A percentile compares a stretch with the other conserved stretches of the same genome.
Evolutionary conservation across 2,113 vertebrate genomes (phyloP).

Genomic region (Delphinapterus leucas): DNA sequence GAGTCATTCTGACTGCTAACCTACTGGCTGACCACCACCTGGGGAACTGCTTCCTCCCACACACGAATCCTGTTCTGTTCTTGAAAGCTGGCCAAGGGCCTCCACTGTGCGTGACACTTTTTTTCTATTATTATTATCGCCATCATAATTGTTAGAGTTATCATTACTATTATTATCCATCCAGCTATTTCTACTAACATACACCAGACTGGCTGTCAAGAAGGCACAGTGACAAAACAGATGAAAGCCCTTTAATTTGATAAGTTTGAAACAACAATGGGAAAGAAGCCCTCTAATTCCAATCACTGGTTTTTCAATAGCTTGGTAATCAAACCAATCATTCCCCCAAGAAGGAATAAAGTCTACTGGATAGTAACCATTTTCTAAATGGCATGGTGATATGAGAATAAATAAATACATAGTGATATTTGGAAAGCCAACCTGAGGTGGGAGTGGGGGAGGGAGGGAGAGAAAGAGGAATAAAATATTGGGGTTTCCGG

Average conservation of each 20-base stretch:
- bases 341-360: background rate
- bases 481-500: background rate
- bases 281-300: background rate
- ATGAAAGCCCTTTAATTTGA: conserved; percentile 59
- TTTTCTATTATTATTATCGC: background rate
- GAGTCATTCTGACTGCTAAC: background rate
- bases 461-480: too few species aligned
- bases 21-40: background rate
- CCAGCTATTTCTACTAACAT: background rate
- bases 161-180: conserved; percentile 44
- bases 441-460: background rate
- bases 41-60: conserved; percentile 20
- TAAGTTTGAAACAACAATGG: conserved; percentile 22
- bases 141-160: background rate
- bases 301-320: background rate
- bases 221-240: background rate
- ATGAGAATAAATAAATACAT: background rate
- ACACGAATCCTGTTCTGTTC: conserved; percentile 13
- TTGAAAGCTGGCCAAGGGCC: conserved; percentile 26
- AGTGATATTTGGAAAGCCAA: background rate
- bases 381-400: conserved; percentile 46
- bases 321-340: background rate
- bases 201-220: conserved; percentile 45
- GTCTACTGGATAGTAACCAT: background rate
- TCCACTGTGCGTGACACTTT: background rate